These are phyloP conservation scores for Drosophila albomicans DNA, from an alignment of 1,140 invertebrate species.

Conservation along the genomic window DNA sequence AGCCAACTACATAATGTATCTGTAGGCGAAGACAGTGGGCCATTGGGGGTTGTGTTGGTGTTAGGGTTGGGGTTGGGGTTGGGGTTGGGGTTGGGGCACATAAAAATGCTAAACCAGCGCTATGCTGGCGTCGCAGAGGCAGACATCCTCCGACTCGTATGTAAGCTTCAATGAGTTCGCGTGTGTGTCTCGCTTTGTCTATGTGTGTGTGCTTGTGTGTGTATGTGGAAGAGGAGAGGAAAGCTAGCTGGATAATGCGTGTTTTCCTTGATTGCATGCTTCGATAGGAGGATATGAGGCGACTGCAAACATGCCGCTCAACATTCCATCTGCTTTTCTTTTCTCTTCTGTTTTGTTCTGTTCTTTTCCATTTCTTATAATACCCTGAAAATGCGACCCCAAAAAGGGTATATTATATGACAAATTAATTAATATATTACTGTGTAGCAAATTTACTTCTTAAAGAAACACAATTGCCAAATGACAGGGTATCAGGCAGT, in stretches of 20 bases:
- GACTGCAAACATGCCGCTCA: conserved; percentile 67
- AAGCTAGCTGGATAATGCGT: conserved; percentile 63
- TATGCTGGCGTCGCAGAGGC: conserved; percentile 61
- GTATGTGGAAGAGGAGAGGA: conserved; percentile 21
- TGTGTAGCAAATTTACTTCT: too few relatives aligned
- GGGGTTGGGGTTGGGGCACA: conserved; percentile 36
- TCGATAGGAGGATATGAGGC: conserved; percentile 62
- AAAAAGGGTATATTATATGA: too few relatives aligned
- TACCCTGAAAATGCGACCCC: too few relatives aligned
- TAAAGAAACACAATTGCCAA: too few relatives aligned
- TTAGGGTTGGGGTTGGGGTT: too few relatives aligned
- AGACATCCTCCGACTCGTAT: conserved; percentile 37
- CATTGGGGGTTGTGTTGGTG: neutral
- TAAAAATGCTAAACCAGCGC: conserved; percentile 79
- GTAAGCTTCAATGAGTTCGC: neutral
- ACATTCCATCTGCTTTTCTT: conserved; percentile 29
- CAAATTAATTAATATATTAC: too few relatives aligned
- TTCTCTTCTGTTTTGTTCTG: neutral
- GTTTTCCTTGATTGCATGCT: conserved; percentile 80
- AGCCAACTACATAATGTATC: conserved; percentile 81
- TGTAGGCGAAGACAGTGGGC: conserved; percentile 46
- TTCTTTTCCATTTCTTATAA: conserved; percentile 19
- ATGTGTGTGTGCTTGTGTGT: conserved; percentile 1
- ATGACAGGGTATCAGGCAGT: too few relatives aligned
- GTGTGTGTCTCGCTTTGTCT: neutral